Evolutionary conservation across 2,113 vertebrate genomes (phyloP).

Genomic region (Scopus umbretta): DNA sequence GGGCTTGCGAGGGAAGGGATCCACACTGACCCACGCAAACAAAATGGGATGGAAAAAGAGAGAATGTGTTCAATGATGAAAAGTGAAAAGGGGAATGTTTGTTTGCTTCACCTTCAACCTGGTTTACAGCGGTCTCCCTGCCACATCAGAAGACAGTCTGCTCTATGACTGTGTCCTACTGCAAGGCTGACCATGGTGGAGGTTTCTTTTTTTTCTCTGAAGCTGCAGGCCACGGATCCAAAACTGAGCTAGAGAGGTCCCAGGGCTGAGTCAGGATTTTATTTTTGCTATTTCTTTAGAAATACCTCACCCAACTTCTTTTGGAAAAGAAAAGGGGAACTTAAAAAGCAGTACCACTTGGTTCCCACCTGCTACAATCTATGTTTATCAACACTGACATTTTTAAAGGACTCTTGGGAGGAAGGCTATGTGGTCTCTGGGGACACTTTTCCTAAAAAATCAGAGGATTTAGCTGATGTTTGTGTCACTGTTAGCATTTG

Average conservation of each 20-base stretch:
- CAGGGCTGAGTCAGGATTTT: neutral
- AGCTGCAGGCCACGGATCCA: neutral
- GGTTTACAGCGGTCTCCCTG: neutral
- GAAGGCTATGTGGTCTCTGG: neutral
- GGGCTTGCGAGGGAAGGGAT: neutral
- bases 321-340: neutral
- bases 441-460: neutral
- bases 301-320: neutral
- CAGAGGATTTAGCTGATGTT: neutral
- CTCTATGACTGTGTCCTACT: neutral
- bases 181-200: neutral
- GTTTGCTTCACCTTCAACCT: neutral
- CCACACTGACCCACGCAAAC: neutral
- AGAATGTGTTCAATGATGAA: accelerated
- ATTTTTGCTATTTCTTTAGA: neutral
- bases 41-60: neutral
- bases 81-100: neutral
- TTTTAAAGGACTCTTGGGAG: neutral
- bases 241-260: neutral
- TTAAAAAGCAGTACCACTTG: neutral
- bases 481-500: neutral
- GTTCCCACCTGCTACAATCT: neutral
- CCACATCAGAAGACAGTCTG: neutral
- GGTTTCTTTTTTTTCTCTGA: neutral
- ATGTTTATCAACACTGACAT: neutral